These are phyloP conservation scores for Microtus richardsoni DNA, from an alignment of 2,113 vertebrate species.

Conservation along the genomic window DNA sequence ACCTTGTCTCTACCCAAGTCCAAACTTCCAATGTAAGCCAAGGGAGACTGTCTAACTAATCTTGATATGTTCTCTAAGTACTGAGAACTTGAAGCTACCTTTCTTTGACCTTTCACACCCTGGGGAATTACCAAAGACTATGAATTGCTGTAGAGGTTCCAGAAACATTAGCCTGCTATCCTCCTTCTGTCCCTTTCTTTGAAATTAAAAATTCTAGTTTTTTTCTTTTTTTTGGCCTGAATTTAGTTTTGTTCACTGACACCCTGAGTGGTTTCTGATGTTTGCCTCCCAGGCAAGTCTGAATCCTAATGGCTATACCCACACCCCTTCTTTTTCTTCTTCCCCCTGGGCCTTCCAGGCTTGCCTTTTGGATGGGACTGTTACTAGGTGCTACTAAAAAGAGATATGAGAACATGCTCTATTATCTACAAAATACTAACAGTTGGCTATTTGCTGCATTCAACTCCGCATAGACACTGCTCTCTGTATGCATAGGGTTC, in stretches of 20 bases:
- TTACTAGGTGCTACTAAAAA: not conserved
- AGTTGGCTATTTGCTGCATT: not conserved
- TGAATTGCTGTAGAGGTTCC: conserved; percentile 28
- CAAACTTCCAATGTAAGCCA: not conserved
- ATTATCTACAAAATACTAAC: not conserved
- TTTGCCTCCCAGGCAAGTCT: conserved; percentile 17
- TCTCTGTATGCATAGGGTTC: not conserved
- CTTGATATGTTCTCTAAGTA: conserved; percentile 49
- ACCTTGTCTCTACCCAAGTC: not conserved
- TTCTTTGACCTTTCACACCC: conserved; percentile 59
- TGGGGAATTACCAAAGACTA: conserved; percentile 57
- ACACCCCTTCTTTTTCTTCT: not conserved
- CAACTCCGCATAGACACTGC: fast-evolving
- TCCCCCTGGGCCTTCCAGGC: not conserved
- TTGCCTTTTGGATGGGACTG: not conserved
- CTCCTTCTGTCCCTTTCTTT: conserved; percentile 47
- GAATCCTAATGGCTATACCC: conserved; percentile 33
- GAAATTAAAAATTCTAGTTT: conserved; percentile 61
- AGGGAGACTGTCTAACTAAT: conserved; percentile 49
- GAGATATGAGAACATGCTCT: not conserved
- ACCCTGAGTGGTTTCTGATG: conserved; percentile 54
- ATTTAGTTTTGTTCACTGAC: conserved; percentile 65
- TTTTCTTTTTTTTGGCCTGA: conserved; percentile 30
- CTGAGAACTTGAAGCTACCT: conserved; percentile 49
- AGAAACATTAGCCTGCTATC: conserved; percentile 14